Evolutionary conservation across 2,888 invertebrate species (phyloP), one percentile per base, ranked within the genome.

Genomic region (Dolichopus griseipennis): DNA sequence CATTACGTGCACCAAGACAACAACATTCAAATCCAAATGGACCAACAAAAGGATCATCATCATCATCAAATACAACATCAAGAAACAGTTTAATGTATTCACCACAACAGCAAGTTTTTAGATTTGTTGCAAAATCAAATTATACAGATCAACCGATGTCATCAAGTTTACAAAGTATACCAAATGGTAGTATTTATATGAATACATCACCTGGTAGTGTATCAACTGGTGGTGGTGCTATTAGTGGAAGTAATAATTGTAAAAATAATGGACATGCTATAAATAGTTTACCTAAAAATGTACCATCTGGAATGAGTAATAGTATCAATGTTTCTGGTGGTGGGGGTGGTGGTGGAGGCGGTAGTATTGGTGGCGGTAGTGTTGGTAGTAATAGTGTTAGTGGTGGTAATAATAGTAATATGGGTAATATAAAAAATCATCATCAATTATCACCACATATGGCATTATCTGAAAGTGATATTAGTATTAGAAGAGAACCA

Each of bases 111-210:
- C 79, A 81, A 70, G 78, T 79, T 9, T 80, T 78, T 67, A 78
- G 80, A 1, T 76, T 79, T 41, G 77, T 81, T 27, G 75, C 78
- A 61, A 81, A 81, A 73, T 77, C 81, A 9, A 80, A 78, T 70
- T 81, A 78, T 68, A 78, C 79, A 4, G 82, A 82, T 69, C 78
- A 81, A 63, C 76, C 79, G 10, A 81, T 81, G 78, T 81, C 82
- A 61, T 79, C 81, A 66, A 82, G 82, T 72, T 73, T 82, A 68
- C 82, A 82, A 74, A 82, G 79, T 74, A 82, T 82, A 74, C 80
- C 82, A 61, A 82, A 82, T 73, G 81, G 81, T 68, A 75, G 81
- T 75, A 77, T 79, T 70, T 80, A 80, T 73, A 75, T 74, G 33
- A 34, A 34, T 34, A 34, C 71, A 70, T 61, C 66, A 41, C 74